Conservation (phyloP, 1,140 invertebrate species). For the Psix sp. region DNA sequence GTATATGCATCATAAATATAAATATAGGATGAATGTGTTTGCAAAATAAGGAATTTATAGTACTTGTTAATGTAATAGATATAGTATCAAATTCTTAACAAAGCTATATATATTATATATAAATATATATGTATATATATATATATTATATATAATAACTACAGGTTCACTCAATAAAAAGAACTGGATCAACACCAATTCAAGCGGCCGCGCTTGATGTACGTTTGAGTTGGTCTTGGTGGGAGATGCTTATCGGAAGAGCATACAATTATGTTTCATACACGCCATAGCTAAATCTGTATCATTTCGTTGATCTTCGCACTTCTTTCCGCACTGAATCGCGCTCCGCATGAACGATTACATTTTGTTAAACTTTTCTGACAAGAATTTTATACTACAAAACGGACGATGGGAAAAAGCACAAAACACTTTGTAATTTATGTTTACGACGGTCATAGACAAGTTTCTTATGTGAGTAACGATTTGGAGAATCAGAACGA, state of each 20-base stretch:
- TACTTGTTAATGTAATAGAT: constrained; percentile 58
- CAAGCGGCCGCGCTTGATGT: constrained; percentile 22
- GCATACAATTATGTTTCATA: constrained; percentile 25
- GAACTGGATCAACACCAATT: constrained; percentile 17
- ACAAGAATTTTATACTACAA: neutral
- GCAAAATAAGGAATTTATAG: constrained; percentile 60
- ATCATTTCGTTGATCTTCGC: no score
- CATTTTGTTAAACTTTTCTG: constrained; percentile 1
- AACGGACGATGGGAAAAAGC: constrained; percentile 7
- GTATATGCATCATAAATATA: no score
- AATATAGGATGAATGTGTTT: constrained; percentile 57
- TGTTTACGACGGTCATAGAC: no score
- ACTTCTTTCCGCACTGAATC: no score
- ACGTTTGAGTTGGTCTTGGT: constrained; percentile 23
- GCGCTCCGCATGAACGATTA: no score
- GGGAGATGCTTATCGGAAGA: constrained; percentile 14
- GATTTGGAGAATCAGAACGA: constrained; percentile 16
- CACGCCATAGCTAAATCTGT: no score
- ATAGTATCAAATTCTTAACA: constrained; percentile 54
- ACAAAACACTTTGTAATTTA: constrained; percentile 18
- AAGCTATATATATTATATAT: constrained; percentile 55
- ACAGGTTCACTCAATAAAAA: constrained; percentile 25
- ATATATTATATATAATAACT: constrained; percentile 52
- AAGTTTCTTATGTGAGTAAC: constrained; percentile 17
- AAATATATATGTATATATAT: constrained; percentile 47